Evolutionary conservation across 2,888 invertebrate genomes (phyloP).

Genomic region (Andrena haemorrhoa): DNA sequence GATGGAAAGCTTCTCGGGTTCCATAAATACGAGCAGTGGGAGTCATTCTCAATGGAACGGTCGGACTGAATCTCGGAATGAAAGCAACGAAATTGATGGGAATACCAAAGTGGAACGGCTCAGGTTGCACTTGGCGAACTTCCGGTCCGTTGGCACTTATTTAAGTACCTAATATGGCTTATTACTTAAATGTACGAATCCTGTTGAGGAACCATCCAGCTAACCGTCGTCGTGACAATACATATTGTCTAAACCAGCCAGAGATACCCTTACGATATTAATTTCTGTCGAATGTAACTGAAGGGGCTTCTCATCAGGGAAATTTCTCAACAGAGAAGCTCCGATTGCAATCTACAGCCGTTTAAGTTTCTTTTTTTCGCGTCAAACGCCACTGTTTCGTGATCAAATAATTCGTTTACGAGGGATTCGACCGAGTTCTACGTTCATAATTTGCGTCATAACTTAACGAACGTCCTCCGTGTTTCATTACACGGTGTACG

Average conservation of each 20-base stretch:
- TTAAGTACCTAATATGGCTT: neutral
- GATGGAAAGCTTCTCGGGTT: slow-evolving; percentile 14
- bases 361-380: slow-evolving; percentile 1
- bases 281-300: neutral
- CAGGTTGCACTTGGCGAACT: too few species aligned
- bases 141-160: too few species aligned
- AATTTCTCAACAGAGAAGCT: neutral
- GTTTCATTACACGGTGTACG: slow-evolving; percentile 15
- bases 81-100: too few species aligned
- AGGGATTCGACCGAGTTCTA: neutral
- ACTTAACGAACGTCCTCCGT: slow-evolving; percentile 20
- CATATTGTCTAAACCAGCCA: neutral
- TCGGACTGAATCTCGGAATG: too few species aligned
- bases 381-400: neutral
- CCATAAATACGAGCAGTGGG: neutral
- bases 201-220: neutral
- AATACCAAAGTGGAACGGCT: too few species aligned
- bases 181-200: slow-evolving; percentile 5
- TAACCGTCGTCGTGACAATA: neutral
- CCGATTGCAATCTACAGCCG: neutral
- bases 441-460: slow-evolving; percentile 22
- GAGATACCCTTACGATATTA: slow-evolving; percentile 2
- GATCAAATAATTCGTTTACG: neutral
- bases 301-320: neutral
- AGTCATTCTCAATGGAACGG: neutral